Evolutionary conservation across 2,797 vertebrate species (phyloP).

Genomic region (Smutsia gigantea): DNA sequence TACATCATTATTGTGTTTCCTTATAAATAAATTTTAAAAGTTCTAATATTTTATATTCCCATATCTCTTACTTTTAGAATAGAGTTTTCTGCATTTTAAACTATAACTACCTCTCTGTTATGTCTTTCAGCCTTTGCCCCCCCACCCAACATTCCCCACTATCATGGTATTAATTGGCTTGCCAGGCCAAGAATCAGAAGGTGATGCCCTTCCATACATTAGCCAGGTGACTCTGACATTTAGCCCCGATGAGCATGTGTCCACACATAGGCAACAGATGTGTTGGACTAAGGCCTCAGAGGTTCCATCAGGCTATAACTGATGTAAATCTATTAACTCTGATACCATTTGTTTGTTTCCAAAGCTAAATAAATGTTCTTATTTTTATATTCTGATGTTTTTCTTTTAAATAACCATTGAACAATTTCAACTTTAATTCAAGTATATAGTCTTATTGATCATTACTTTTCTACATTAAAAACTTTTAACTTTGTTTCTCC

Average conservation of each 20-base stretch:
- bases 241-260: background rate
- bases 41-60: background rate
- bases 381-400: slow-evolving; percentile 5
- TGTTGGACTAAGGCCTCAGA: background rate
- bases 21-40: slow-evolving; percentile 23
- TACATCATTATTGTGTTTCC: background rate
- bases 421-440: slow-evolving; percentile 34
- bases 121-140: background rate
- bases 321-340: background rate
- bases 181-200: background rate
- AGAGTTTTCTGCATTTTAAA: slow-evolving; percentile 15
- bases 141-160: background rate
- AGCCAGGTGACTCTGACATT: background rate
- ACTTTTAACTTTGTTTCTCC: background rate
- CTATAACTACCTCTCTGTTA: background rate
- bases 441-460: background rate
- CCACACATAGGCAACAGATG: background rate
- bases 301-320: background rate
- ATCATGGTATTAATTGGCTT: background rate
- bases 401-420: slow-evolving; percentile 39
- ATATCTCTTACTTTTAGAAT: background rate
- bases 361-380: background rate
- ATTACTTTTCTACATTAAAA: slow-evolving; percentile 50
- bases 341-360: background rate
- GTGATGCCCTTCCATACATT: background rate